Conservation (phyloP, 2,797 vertebrate genomes). For the Esox masquinongy region DNA sequence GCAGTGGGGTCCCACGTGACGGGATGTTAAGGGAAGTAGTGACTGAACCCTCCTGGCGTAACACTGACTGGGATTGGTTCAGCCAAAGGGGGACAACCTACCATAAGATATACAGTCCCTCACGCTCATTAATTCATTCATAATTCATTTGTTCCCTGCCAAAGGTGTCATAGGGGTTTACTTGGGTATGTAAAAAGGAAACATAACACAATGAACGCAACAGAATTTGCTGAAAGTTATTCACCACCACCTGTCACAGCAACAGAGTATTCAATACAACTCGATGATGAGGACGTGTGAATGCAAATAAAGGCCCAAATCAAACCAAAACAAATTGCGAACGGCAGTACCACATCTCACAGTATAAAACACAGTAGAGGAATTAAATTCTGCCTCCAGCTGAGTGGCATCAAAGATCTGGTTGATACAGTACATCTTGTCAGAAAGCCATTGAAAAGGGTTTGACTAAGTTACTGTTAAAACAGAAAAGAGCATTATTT, state of each 20-base stretch:
- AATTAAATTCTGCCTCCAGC: slow-evolving; percentile 45
- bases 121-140: too few relatives aligned
- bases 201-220: too few relatives aligned
- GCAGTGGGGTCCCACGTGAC: not conserved
- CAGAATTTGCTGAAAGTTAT: too few relatives aligned
- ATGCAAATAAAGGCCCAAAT: slow-evolving; percentile 8
- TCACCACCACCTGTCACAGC: not conserved
- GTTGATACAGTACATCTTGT: not conserved
- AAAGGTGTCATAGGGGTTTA: too few relatives aligned
- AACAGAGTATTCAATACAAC: not conserved
- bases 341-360: slow-evolving; percentile 33
- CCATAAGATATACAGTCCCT: not conserved
- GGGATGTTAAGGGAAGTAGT: not conserved
- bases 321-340: slow-evolving; percentile 22
- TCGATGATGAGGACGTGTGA: not conserved
- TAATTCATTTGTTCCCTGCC: too few relatives aligned
- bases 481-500: not conserved
- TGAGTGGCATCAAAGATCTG: slow-evolving; percentile 47
- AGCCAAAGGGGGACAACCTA: not conserved
- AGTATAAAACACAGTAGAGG: slow-evolving; percentile 33
- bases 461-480: not conserved
- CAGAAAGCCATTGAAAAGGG: not conserved
- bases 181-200: too few relatives aligned
- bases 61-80: not conserved
- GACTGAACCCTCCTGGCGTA: not conserved